Conservation (phyloP, 2,888 invertebrate species). For the Andrena camellia region DNA sequence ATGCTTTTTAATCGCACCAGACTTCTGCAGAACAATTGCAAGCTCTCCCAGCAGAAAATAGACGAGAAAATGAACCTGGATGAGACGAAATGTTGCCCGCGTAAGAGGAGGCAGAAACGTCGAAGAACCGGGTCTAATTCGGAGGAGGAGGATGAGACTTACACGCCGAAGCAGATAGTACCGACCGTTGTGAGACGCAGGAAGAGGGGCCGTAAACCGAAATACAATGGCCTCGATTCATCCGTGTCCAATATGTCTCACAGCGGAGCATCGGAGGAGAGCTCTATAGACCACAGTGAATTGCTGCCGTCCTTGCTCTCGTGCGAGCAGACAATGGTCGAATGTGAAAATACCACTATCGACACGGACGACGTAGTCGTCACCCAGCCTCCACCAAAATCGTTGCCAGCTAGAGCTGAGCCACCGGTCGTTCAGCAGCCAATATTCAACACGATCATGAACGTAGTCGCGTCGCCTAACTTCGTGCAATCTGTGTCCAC, state of each 20-base stretch:
- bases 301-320: slow-evolving; percentile 60
- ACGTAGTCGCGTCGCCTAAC: slow-evolving; percentile 37
- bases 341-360: slow-evolving; percentile 72
- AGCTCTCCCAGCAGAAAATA: slow-evolving; percentile 73
- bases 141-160: slow-evolving; percentile 77
- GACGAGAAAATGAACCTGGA: slow-evolving; percentile 81
- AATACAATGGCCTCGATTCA: not conserved
- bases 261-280: slow-evolving; percentile 13
- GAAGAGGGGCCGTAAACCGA: slow-evolving; percentile 30
- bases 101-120: slow-evolving; percentile 79
- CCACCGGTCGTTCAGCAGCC: not conserved
- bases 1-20: slow-evolving; percentile 61
- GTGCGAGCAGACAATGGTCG: slow-evolving; percentile 80
- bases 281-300: slow-evolving; percentile 4
- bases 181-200: slow-evolving; percentile 18
- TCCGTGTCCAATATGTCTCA: not conserved
- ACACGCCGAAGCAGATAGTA: slow-evolving; percentile 42
- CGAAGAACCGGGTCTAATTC: slow-evolving; percentile 75
- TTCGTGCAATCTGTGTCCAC: slow-evolving; percentile 37
- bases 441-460: slow-evolving; percentile 43
- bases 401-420: slow-evolving; percentile 24
- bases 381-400: not conserved
- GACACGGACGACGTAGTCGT: slow-evolving; percentile 26
- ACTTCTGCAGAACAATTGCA: slow-evolving; percentile 75
- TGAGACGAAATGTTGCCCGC: slow-evolving; percentile 81